Evolutionary conservation across 2,113 vertebrate genomes (phyloP), one percentile per base, ranked within the genome.

Genomic region (Pithys albifrons): DNA sequence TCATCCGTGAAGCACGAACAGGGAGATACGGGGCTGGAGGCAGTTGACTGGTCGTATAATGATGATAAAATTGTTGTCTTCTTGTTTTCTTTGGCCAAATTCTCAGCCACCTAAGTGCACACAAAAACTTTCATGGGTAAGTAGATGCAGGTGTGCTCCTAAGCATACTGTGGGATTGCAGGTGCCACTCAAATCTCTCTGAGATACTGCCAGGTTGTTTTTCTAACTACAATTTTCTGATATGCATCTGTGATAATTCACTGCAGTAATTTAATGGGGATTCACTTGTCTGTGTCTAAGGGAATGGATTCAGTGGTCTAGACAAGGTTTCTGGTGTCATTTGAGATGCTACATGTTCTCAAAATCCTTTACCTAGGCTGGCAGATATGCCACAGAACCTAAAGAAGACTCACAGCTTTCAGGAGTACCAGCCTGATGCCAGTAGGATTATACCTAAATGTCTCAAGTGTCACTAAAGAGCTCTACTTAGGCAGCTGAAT

Each of bases 51-150:
- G 28, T 73, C 54, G 58, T 54, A 70, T 89, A 92, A 94, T 59
- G 83, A 91, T 85, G 83, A 93, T 72, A 73, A 93, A 97, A 85
- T 0, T 41, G 31, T 75, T 89, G 62, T 87, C 70, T 79, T 54
- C 52, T 55, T 87, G 66, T 78, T 93, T 89, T 58, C 54, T 78
- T 54, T 79, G 83, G 45, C 66, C 58, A 82, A 51, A 51, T 41
- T 71, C 59, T 27, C 1, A 1, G 57, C 62, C 48, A 85, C 67
- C 19, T 39, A 78, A 88, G 45, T 23, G 25, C 28, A 72, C 4
- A 7, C 43, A 35, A n/a, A 89, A 92, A 37, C 54, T 78, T 66
- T 46, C 37, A 37, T 7, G 54, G 88, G 66, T 87, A 82, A 91
- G 62, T 31, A 46, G 29, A 16, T 73, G 61, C 25, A 41, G 33